Evolutionary conservation across 1,140 invertebrate species (phyloP).

Genomic region (Aricia agestis): DNA sequence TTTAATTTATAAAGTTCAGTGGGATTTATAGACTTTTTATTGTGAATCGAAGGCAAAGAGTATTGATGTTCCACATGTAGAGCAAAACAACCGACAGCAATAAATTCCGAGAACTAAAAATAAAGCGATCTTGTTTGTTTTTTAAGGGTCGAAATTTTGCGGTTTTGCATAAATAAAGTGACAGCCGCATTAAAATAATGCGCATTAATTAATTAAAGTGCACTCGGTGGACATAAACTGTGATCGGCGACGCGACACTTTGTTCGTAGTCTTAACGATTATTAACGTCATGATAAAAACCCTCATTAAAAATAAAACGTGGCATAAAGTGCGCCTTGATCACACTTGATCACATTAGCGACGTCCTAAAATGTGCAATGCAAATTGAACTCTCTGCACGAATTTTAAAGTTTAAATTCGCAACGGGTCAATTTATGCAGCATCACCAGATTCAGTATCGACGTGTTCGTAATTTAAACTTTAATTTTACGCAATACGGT

Average conservation of each 20-base stretch:
- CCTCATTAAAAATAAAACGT: conserved; percentile 65
- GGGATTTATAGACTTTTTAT: background rate
- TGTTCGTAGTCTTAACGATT: conserved; percentile 31
- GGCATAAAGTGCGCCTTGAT: conserved; percentile 47
- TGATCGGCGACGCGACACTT: conserved; percentile 11
- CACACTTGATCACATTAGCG: background rate
- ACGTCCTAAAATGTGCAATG: background rate
- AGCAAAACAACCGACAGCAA: background rate
- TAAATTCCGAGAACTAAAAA: background rate
- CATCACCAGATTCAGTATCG: background rate
- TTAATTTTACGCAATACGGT: background rate
- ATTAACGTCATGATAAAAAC: conserved; percentile 51
- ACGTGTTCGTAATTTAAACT: background rate
- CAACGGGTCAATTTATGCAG: background rate
- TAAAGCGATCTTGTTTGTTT: background rate
- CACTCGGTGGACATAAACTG: background rate
- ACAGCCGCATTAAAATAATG: background rate
- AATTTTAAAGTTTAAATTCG: background rate
- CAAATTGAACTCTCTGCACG: background rate
- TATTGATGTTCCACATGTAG: background rate
- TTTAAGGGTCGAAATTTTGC: background rate
- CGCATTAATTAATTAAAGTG: conserved; percentile 12
- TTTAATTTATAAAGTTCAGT: background rate
- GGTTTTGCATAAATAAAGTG: conserved; percentile 9
- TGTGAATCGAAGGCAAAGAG: background rate